Conservation (phyloP, 2,888 invertebrate genomes). For the Meta bourneti region DNA sequence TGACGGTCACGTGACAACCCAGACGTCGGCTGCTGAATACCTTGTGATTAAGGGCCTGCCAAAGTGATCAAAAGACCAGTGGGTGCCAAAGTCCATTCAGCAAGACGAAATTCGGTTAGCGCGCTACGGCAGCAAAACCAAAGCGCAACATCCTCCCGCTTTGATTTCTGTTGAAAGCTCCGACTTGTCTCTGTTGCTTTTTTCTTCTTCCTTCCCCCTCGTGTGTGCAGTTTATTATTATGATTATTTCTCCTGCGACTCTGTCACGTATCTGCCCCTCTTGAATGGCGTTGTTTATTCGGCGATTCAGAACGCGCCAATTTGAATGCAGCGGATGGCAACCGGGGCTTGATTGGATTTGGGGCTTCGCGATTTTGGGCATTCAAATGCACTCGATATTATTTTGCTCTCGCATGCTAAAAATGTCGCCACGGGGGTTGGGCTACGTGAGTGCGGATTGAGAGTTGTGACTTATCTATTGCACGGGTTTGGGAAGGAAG, state of each 20-base stretch:
- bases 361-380: constrained; percentile 10
- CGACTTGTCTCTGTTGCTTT: constrained; percentile 20
- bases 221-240: constrained; percentile 36
- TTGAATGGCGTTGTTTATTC: constrained; percentile 50
- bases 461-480: not conserved
- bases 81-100: constrained; percentile 8
- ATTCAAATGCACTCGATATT: constrained; percentile 58
- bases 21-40: constrained; percentile 53
- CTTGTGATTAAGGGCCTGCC: constrained; percentile 66
- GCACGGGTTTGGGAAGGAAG: constrained; percentile 10
- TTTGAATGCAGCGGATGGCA: constrained; percentile 51
- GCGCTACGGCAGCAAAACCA: not conserved
- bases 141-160: not conserved
- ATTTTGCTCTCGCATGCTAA: constrained; percentile 45
- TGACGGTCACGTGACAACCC: constrained; percentile 68
- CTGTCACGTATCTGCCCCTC: constrained; percentile 40
- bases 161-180: not conserved
- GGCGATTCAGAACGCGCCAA: constrained; percentile 5
- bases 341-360: constrained; percentile 47
- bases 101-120: constrained; percentile 50
- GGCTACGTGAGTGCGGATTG: not conserved
- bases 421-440: not conserved
- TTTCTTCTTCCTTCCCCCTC: constrained; percentile 1
- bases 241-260: constrained; percentile 17
- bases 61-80: constrained; percentile 72